phyloP scores from a whole-genome alignment of 2,888 invertebrate genomes.

The Sipunculus nudus region DNA sequence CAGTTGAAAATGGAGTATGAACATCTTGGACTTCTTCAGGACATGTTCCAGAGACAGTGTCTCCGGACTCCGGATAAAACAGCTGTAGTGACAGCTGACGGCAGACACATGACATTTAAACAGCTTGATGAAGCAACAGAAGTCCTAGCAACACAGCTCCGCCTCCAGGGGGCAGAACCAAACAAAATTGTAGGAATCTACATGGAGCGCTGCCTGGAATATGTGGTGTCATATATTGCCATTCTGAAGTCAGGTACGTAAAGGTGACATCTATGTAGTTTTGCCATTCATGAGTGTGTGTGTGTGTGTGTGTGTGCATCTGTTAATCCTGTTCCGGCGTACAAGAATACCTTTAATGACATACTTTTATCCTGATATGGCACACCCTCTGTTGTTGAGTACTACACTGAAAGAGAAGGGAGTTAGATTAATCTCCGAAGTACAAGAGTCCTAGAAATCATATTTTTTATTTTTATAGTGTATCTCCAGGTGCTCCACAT shows the following conservation, averaged over 20 bases:
- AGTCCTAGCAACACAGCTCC: constrained; percentile 52
- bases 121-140: constrained; percentile 57
- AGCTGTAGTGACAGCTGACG: constrained; percentile 40
- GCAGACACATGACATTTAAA: constrained; percentile 48
- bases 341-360: too few species aligned
- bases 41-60: constrained; percentile 58
- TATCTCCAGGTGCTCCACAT: too few species aligned
- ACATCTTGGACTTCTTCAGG: constrained; percentile 55
- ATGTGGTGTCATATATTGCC: constrained; percentile 63
- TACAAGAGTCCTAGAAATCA: too few species aligned
- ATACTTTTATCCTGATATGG: too few species aligned
- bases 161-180: constrained; percentile 49
- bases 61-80: constrained; percentile 48
- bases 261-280: neutral
- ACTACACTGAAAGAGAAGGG: too few species aligned
- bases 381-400: too few species aligned
- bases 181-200: constrained; percentile 64
- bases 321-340: too few species aligned
- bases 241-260: constrained; percentile 64
- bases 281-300: neutral
- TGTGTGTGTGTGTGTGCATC: neutral
- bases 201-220: constrained; percentile 63
- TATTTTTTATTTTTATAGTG: too few species aligned
- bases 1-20: constrained; percentile 40
- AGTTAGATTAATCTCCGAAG: too few species aligned